phyloP scores from a whole-genome alignment of 37 sponge, comb jelly and placozoan genomes.

The Hormiphora californensis region DNA sequence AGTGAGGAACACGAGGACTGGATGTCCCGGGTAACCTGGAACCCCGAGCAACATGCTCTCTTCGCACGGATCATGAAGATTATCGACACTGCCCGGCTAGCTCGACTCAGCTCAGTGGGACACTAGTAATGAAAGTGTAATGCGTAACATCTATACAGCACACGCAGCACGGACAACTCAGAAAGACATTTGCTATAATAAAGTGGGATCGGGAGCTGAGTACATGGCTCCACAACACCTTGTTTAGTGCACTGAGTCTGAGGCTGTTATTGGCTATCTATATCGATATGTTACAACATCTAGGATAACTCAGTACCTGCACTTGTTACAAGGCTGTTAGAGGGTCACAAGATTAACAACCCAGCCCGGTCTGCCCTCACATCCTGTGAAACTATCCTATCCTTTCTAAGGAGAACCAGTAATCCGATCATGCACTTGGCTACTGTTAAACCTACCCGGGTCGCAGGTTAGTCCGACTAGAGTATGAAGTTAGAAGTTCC shows the following conservation, averaged over 20 bases:
- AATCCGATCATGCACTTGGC: conserved; percentile 12
- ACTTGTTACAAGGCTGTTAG: background rate
- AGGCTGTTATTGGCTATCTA: conserved; percentile 39
- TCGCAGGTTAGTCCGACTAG: conserved; percentile 38
- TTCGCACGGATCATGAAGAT: conserved; percentile 55
- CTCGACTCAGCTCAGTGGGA: conserved; percentile 37
- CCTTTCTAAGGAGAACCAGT: conserved; percentile 16
- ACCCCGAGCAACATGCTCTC: conserved; percentile 39
- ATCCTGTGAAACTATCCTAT: conserved; percentile 28
- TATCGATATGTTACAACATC: conserved; percentile 38
- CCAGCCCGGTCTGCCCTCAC: conserved; percentile 30
- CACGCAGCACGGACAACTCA: conserved; percentile 46
- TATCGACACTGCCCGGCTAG: conserved; percentile 43
- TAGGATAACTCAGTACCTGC: conserved; percentile 14
- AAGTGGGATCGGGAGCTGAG: conserved; percentile 46
- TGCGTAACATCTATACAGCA: conserved; percentile 24
- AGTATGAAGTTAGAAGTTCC: no score
- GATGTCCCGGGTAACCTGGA: conserved; percentile 54
- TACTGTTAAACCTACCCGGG: conserved; percentile 40
- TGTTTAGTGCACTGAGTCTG: conserved; percentile 28
- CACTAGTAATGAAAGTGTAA: conserved; percentile 46
- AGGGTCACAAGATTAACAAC: conserved; percentile 47
- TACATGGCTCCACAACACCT: conserved; percentile 41
- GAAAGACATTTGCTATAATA: conserved; percentile 46
- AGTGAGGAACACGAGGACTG: conserved; percentile 53